A percentile compares a stretch with the other conserved stretches of the same genome.
Conservation (phyloP, 37 sponge, comb jelly and placozoan genomes). For the Geodia barretti region DNA sequence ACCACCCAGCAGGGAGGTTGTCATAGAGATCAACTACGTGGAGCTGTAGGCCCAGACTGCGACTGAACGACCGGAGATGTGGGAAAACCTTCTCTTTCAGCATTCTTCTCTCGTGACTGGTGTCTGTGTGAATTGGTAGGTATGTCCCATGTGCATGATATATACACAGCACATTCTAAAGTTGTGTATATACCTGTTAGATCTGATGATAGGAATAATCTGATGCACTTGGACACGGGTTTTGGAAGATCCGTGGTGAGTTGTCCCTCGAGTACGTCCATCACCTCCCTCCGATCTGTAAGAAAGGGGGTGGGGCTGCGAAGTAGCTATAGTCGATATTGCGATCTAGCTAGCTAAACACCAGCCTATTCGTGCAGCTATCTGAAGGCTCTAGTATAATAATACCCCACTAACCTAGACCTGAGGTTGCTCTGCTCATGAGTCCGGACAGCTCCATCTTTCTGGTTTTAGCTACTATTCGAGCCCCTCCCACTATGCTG, state of each 20-base stretch:
- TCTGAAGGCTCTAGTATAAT: no score
- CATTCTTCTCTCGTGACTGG: slow-evolving; percentile 27
- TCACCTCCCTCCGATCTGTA: slow-evolving; percentile 30
- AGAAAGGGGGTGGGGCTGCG: no score
- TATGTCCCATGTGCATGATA: no score
- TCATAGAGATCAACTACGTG: slow-evolving; percentile 62
- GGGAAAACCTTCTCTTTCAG: slow-evolving; percentile 47
- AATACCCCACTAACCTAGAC: slow-evolving; percentile 39
- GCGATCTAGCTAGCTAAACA: no score
- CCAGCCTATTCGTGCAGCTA: no score
- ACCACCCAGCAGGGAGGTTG: neutral
- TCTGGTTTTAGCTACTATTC: neutral
- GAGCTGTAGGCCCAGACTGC: slow-evolving; percentile 72
- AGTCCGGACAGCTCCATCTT: neutral
- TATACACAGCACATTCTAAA: no score
- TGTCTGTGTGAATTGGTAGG: neutral
- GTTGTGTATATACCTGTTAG: neutral
- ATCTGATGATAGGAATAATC: slow-evolving; percentile 62
- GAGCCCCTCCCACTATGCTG: neutral
- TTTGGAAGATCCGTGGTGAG: slow-evolving; percentile 27
- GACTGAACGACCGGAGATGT: slow-evolving; percentile 41
- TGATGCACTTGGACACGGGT: slow-evolving; percentile 32
- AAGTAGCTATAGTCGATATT: no score
- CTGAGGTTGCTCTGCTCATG: slow-evolving; percentile 9
- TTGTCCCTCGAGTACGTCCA: slow-evolving; percentile 55